Evolutionary conservation across 2,797 vertebrate species (phyloP), one percentile per base, ranked within the genome.

Genomic region (Poeciliopsis infans): DNA sequence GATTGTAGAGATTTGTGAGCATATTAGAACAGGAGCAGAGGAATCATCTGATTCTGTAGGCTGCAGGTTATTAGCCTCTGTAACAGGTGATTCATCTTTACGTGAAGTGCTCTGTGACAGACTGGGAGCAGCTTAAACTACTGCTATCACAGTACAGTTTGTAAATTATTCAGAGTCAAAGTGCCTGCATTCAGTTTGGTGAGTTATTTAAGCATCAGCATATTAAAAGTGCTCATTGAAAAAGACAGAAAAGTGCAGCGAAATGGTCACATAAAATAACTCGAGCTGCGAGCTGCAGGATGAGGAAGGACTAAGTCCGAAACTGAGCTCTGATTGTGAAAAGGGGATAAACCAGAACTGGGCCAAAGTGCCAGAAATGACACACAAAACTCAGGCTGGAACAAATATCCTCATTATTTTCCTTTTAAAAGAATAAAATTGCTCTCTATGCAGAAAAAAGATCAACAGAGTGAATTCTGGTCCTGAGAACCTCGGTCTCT

Each of bases 11-110:
- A n/a, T 36, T 33, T 53, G 25, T 10, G 46, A 69, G 61, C 33
- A 41, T 57, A n/a, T 41, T 74, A 36, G 31, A 64, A 7, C 33
- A 20, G 61, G n/a, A 74, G 25, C 33, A 7, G n/a, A 41, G 7
- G 20, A 68, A 41, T 68, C 39, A 0, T 23, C 6, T 69, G 47
- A 11, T 15, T 77, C 47, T 69, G 64, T 64, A 77, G 75, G n/a
- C 61, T 68, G 46, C 20, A 41, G 33, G 31, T 77, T 64, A 76
- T 68, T 51, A 68, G 45, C 59, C 59, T 66, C 28, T 18, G 49
- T 76, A 49, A 39, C 59, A 69, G 66, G 36, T 25, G 31, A 33
- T 64, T 64, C 33, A 36, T 64, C 61, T 36, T 64, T 36, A 10
- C 16, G 10, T 36, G 31, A 36, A 36, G 33, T 2, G 31, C 61